Evolutionary conservation across 1,140 invertebrate genomes (phyloP).

Genomic region (Sarcophaga peregrina): DNA sequence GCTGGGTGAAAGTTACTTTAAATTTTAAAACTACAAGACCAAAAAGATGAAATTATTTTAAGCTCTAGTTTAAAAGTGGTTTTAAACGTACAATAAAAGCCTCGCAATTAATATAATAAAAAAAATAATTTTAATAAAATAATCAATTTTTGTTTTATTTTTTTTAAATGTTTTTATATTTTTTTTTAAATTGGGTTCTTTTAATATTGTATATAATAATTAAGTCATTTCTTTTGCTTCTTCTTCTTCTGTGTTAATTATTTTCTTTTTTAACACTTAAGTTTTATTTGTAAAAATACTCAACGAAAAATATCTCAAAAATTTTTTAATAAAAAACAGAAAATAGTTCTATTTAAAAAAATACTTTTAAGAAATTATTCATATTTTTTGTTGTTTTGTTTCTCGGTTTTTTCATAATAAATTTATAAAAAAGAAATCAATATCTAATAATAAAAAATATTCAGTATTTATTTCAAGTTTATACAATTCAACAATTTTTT

Average conservation of each 20-base stretch:
- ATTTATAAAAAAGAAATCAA: neutral
- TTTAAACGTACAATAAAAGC: constrained; percentile 34
- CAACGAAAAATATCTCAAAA: neutral
- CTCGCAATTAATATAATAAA: constrained; percentile 28
- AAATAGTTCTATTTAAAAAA: neutral
- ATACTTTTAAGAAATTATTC: neutral
- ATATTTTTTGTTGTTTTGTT: neutral
- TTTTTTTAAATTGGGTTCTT: neutral
- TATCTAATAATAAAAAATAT: neutral
- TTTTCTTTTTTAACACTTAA: too few species aligned
- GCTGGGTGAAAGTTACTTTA: too few species aligned
- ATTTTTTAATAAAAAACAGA: neutral
- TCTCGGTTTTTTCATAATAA: neutral
- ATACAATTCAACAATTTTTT: constrained; percentile 39
- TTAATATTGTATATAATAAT: neutral
- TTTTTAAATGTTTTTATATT: neutral
- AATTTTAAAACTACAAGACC: too few species aligned
- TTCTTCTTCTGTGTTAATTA: too few species aligned
- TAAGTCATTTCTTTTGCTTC: neutral
- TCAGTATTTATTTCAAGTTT: neutral
- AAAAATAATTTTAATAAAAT: neutral
- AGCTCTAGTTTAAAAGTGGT: too few species aligned
- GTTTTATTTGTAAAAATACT: too few species aligned
- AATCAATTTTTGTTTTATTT: neutral
- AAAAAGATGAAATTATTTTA: neutral